Evolutionary conservation across 2,113 vertebrate genomes (phyloP).

Genomic region (Vulpes vulpes): DNA sequence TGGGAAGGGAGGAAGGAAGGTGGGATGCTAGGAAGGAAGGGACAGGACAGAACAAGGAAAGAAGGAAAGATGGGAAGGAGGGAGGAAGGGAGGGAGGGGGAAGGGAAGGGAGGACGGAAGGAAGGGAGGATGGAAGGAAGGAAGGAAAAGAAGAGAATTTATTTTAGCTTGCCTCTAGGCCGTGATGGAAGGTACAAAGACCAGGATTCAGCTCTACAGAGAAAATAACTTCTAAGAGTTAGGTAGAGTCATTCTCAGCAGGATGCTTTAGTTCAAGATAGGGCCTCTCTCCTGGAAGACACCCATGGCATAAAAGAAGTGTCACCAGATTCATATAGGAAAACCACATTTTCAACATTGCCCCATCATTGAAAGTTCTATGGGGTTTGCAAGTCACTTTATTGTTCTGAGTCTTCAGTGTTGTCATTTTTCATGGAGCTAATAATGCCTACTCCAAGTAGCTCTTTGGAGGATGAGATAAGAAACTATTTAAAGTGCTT

Average conservation of each 20-base stretch:
- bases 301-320: background rate
- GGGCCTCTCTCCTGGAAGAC: background rate
- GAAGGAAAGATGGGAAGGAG: too few species aligned
- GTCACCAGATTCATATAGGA: background rate
- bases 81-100: too few species aligned
- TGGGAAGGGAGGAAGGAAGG: background rate
- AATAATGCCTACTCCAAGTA: background rate
- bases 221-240: background rate
- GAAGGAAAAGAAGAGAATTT: background rate
- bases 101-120: background rate
- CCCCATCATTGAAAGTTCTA: background rate
- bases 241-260: background rate
- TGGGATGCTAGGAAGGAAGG: background rate
- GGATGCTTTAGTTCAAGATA: background rate
- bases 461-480: background rate
- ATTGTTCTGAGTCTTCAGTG: background rate
- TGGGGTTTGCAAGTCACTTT: background rate
- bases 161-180: background rate
- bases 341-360: background rate
- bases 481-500: background rate
- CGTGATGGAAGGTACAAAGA: background rate
- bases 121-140: rapidly evolving
- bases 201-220: background rate
- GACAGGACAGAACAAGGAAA: background rate
- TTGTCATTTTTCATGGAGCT: background rate